Evolutionary conservation across 2,888 invertebrate species (phyloP).

Genomic region (Lasioglossum calceatum): DNA sequence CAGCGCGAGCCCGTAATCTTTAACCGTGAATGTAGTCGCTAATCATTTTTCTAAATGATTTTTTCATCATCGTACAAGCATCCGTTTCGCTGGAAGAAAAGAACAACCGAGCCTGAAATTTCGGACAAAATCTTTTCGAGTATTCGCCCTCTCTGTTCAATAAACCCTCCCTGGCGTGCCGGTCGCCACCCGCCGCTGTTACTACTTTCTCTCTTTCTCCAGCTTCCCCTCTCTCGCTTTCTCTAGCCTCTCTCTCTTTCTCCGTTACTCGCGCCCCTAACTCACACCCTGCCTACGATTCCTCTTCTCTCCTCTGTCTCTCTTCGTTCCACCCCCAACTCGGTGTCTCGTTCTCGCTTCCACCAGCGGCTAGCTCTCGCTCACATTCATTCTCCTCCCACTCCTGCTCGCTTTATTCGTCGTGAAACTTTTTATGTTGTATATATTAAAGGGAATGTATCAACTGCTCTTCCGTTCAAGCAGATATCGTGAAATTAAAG

Average conservation of each 20-base stretch:
- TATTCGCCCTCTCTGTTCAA: slow-evolving; percentile 33
- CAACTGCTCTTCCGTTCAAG: slow-evolving; percentile 79
- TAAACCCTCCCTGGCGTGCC: slow-evolving; percentile 39
- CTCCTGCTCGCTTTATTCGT: slow-evolving; percentile 80
- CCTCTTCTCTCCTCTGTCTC: slow-evolving; percentile 37
- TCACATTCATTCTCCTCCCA: slow-evolving; percentile 66
- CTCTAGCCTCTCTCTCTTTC: slow-evolving; percentile 30
- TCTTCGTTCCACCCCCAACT: slow-evolving; percentile 16
- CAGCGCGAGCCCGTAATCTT: background rate
- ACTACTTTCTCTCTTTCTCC: slow-evolving; percentile 33
- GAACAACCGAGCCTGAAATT: background rate
- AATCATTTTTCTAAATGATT: background rate
- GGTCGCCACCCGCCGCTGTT: slow-evolving; percentile 28
- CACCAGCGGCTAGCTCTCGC: slow-evolving; percentile 43
- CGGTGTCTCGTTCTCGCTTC: slow-evolving; percentile 36
- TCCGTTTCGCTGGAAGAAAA: background rate
- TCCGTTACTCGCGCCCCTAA: slow-evolving; percentile 45
- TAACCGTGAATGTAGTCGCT: background rate
- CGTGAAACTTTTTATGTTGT: slow-evolving; percentile 83
- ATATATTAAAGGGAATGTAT: slow-evolving; percentile 82
- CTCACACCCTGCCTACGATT: slow-evolving; percentile 55
- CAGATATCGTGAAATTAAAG: slow-evolving; percentile 80
- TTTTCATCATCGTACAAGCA: background rate
- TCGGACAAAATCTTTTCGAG: slow-evolving; percentile 57
- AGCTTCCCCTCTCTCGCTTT: slow-evolving; percentile 22